phyloP scores from a whole-genome alignment of 1,140 invertebrate genomes.

The Aphaenogaster rudis region DNA sequence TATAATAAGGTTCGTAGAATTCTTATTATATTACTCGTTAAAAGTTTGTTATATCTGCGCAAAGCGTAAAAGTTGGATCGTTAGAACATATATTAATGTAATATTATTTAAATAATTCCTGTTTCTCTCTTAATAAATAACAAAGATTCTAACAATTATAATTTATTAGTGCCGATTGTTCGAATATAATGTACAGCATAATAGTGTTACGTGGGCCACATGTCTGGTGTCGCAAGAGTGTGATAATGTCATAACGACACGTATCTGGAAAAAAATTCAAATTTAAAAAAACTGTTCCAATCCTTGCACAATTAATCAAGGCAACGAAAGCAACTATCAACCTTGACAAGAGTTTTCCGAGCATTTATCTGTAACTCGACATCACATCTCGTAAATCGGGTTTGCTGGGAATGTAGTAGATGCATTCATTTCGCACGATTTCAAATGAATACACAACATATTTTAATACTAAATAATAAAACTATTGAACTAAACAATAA shows the following conservation, averaged over 20 bases:
- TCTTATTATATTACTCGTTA: neutral
- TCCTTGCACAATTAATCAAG: neutral
- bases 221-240: neutral
- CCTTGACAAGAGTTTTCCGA: neutral
- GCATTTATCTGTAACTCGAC: neutral
- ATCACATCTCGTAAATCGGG: neutral
- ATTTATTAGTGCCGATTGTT: neutral
- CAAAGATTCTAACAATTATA: neutral
- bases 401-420: neutral
- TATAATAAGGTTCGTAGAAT: neutral
- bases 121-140: neutral
- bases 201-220: neutral
- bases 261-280: neutral
- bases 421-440: neutral
- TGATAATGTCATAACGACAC: neutral
- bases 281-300: neutral
- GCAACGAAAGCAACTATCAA: neutral
- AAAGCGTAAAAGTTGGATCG: neutral
- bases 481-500: neutral
- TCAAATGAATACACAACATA: neutral
- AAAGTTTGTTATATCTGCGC: neutral
- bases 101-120: neutral
- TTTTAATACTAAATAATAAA: too few species aligned
- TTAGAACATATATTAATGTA: neutral
- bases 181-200: neutral